Evolutionary conservation across 2,888 invertebrate genomes (phyloP), one percentile per base, ranked within the genome.

Genomic region (Diarsia dahlii): DNA sequence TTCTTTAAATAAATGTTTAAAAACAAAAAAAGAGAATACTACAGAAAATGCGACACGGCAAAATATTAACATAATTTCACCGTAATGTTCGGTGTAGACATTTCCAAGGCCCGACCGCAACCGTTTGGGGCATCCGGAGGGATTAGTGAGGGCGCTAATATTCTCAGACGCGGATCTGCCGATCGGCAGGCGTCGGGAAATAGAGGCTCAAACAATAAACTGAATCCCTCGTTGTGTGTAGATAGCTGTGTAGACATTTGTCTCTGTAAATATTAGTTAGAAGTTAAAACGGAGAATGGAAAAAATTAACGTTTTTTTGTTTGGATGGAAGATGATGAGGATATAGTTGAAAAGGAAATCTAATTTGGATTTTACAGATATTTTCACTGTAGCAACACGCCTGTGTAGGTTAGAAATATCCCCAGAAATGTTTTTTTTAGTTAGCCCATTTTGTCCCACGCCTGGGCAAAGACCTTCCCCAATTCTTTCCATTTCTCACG

Each of bases 51-150:
- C 1, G 18, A 50, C 5, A 50, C 18, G 50, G 6, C 18, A 6
- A 18, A 50, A 50, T 18, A 50, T 50, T 50, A 18, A 6, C 50
- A 50, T 18, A 50, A 56, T 13, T 23, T 23, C 13, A 12, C 5
- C 13, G 13, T 23, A 10, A 6, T 23, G 45, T 45, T 45, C 10
- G 20, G 20, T 5, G 20, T 18, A 48, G 15, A 15, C 2, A 20
- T 28, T 70, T 68, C 68, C 18, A 66, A 48, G 56, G 84, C 76
- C 81, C 80, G 28, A 67, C 84, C 39, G 0, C 23, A 68, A 71
- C 28, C 56, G 20, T 68, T 64, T 64, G 34, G 64, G 54, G 28
- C n/a, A 65, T 58, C 67, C 58, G 6, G 48, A 18, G 46, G 62
- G 81, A 66, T 69, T 69, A 66, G 62, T n/a, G 1, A 34, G 20